phyloP scores from a whole-genome alignment of 2,888 invertebrate species.

The Chymomyza amoena region DNA sequence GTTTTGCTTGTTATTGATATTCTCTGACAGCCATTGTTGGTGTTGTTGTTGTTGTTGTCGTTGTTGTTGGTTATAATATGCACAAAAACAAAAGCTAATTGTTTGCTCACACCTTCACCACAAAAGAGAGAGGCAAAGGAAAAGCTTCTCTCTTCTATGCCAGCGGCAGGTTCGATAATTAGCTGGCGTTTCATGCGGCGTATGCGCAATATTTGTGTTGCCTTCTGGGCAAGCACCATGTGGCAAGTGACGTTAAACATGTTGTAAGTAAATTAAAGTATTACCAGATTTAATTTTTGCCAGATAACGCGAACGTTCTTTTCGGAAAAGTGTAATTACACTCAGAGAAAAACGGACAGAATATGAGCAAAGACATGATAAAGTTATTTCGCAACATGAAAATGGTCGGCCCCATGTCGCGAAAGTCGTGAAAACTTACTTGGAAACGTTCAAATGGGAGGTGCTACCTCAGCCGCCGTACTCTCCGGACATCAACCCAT shows the following conservation, averaged over 20 bases:
- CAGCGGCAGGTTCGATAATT: constrained; percentile 42
- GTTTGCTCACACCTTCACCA: constrained; percentile 41
- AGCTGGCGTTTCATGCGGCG: constrained; percentile 32
- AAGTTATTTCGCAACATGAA: too few relatives aligned
- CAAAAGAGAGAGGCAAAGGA: neutral
- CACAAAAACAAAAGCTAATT: constrained; percentile 48
- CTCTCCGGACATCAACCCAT: too few relatives aligned
- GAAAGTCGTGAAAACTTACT: too few relatives aligned
- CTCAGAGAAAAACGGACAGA: too few relatives aligned
- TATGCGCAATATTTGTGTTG: constrained; percentile 26
- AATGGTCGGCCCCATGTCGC: too few relatives aligned
- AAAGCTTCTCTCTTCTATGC: neutral
- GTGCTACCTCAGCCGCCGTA: too few relatives aligned
- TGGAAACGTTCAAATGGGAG: too few relatives aligned
- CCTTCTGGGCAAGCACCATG: neutral
- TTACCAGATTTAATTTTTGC: neutral
- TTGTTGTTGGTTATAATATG: neutral
- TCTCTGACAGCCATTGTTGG: neutral
- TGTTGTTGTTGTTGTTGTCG: neutral
- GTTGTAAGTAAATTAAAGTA: neutral
- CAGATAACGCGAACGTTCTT: too few relatives aligned
- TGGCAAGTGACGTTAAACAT: neutral
- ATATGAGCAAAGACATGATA: too few relatives aligned
- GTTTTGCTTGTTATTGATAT: neutral
- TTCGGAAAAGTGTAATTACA: neutral